These are phyloP conservation scores for Himalopsyche anomala DNA, from an alignment of 2,888 invertebrate genomes.

Conservation along the genomic window DNA sequence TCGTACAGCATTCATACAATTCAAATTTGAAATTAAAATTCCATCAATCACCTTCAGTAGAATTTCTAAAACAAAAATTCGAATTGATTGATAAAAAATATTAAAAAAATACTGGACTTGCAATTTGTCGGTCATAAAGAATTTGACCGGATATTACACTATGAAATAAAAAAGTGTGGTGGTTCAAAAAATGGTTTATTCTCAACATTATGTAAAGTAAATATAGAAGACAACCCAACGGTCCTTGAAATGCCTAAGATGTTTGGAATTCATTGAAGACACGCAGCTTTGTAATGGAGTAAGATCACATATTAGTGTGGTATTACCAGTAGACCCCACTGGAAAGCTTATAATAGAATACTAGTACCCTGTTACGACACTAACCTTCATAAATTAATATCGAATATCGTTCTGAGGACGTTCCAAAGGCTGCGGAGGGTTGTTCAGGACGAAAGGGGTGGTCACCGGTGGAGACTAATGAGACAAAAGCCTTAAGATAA, in stretches of 20 bases:
- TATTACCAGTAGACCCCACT: constrained; percentile 2
- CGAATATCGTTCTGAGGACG: constrained; percentile 43
- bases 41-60: too few species aligned
- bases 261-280: background rate
- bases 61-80: too few species aligned
- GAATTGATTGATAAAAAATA: too few species aligned
- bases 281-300: constrained; percentile 41
- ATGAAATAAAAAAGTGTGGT: too few species aligned
- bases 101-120: too few species aligned
- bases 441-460: background rate
- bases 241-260: background rate
- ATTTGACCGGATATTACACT: too few species aligned
- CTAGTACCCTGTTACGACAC: constrained; percentile 28
- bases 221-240: background rate
- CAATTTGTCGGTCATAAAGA: too few species aligned
- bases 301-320: constrained; percentile 39
- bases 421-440: background rate
- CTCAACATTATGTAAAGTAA: background rate
- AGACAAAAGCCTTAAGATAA: constrained; percentile 47
- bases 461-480: constrained; percentile 44
- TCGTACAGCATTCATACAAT: too few species aligned
- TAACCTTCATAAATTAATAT: constrained; percentile 54
- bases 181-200: too few species aligned
- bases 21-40: too few species aligned
- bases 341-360: constrained; percentile 49